phyloP scores from a whole-genome alignment of 2,113 vertebrate genomes.

The Platysteira castanea region DNA sequence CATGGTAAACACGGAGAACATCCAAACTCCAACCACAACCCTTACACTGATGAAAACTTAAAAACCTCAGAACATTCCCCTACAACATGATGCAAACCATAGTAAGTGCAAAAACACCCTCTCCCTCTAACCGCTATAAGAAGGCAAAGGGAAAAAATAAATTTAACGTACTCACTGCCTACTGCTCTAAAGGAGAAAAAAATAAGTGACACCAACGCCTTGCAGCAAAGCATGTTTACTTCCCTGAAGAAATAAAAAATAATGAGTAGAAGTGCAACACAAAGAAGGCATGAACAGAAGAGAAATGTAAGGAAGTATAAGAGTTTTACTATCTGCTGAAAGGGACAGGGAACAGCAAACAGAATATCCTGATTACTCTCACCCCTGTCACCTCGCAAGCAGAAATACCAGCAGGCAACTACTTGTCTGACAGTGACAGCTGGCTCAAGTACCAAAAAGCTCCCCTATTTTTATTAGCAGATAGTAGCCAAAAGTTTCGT shows the following conservation, averaged over 20 bases:
- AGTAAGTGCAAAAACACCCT: not conserved
- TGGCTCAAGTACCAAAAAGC: slow-evolving; percentile 39
- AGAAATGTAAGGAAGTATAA: not conserved
- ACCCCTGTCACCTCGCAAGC: not conserved
- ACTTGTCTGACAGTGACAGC: slow-evolving; percentile 61
- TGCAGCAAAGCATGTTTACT: not conserved
- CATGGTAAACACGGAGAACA: slow-evolving; percentile 38
- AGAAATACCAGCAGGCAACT: slow-evolving; percentile 4
- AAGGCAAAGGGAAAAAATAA: not conserved
- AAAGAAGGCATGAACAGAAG: not conserved
- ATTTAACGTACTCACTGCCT: not conserved
- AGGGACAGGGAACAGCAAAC: not conserved
- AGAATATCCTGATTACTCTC: not conserved
- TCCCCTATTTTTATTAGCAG: slow-evolving; percentile 50
- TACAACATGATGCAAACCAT: slow-evolving; percentile 20
- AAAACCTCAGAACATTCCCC: slow-evolving; percentile 53
- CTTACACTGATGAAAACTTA: slow-evolving; percentile 20
- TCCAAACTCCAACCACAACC: slow-evolving; percentile 37
- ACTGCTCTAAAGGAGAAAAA: not conserved
- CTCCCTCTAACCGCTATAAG: not conserved
- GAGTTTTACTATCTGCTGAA: not conserved
- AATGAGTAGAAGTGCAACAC: not conserved
- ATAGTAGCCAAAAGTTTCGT: slow-evolving; percentile 33
- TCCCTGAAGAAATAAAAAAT: not conserved
- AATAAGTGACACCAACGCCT: not conserved